phyloP scores from a whole-genome alignment of 2,797 vertebrate species.

The Pseudochaenichthys georgianus region DNA sequence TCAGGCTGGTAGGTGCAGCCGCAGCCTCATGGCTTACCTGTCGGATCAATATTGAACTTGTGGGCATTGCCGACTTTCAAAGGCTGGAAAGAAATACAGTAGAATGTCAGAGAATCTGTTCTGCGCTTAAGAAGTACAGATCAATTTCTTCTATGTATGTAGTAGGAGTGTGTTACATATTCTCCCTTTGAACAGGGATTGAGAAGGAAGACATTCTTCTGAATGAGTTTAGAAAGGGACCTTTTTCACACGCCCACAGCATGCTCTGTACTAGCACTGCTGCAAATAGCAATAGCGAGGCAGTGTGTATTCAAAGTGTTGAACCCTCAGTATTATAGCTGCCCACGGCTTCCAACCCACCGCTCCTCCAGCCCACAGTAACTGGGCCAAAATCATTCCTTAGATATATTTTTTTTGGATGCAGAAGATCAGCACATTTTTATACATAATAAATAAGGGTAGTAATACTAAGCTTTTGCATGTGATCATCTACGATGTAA shows the following conservation, averaged over 20 bases:
- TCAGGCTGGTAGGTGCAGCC: slow-evolving; percentile 91
- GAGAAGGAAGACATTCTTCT: slow-evolving; percentile 69
- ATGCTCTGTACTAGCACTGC: slow-evolving; percentile 60
- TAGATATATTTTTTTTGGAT: slow-evolving; percentile 22
- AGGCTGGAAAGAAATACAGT: slow-evolving; percentile 35
- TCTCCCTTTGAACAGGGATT: slow-evolving; percentile 61
- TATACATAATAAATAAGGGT: background rate
- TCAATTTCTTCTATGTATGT: slow-evolving; percentile 59
- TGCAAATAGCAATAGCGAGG: slow-evolving; percentile 78
- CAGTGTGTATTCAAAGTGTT: slow-evolving; percentile 68
- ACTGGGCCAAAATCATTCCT: slow-evolving; percentile 62
- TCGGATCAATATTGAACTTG: slow-evolving; percentile 43
- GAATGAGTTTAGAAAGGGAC: slow-evolving; percentile 74
- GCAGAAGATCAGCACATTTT: slow-evolving; percentile 13
- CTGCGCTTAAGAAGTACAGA: slow-evolving; percentile 36
- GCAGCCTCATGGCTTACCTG: slow-evolving; percentile 22
- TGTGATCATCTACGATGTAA: background rate
- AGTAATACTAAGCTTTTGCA: background rate
- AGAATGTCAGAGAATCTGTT: slow-evolving; percentile 31
- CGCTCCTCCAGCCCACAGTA: slow-evolving; percentile 65
- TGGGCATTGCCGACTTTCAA: slow-evolving; percentile 28
- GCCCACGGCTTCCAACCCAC: slow-evolving; percentile 78
- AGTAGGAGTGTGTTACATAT: slow-evolving; percentile 74
- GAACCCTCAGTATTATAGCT: slow-evolving; percentile 71
- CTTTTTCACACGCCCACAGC: slow-evolving; percentile 73